Percentiles rank a stretch among this genome's conserved stretches.
phyloP scores from a whole-genome alignment of 1,140 invertebrate species.

The Coenobita brevimanus region DNA sequence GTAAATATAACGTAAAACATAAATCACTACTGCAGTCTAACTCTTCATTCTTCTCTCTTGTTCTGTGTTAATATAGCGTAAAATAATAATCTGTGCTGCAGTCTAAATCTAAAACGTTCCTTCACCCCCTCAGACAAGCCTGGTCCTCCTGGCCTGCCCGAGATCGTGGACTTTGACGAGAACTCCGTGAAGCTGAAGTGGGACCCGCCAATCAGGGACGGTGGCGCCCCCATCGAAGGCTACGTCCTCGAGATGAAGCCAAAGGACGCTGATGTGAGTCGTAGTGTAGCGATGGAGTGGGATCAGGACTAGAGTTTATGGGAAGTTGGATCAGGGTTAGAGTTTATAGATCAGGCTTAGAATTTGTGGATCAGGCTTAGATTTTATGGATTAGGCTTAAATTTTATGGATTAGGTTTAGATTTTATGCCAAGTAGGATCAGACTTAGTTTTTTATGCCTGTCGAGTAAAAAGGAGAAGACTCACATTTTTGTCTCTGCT shows the following conservation, averaged over 20 bases:
- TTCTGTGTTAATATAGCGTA: neutral
- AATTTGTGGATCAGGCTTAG: too few species aligned
- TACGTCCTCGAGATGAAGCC: slow-evolving; percentile 94
- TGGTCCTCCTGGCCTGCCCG: slow-evolving; percentile 91
- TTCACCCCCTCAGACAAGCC: slow-evolving; percentile 80
- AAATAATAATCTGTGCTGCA: neutral
- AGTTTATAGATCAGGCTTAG: neutral
- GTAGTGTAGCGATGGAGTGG: neutral
- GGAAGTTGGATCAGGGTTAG: too few species aligned
- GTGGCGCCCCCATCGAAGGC: slow-evolving; percentile 94
- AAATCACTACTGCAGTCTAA: too few species aligned
- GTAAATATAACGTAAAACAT: too few species aligned
- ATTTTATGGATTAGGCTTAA: too few species aligned
- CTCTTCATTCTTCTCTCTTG: too few species aligned
- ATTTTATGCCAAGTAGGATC: too few species aligned
- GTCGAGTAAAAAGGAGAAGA: too few species aligned
- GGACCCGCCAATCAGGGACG: slow-evolving; percentile 95
- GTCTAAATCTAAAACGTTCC: neutral
- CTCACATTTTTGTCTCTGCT: too few species aligned
- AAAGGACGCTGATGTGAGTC: slow-evolving; percentile 75
- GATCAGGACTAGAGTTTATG: neutral
- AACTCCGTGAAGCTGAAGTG: slow-evolving; percentile 95
- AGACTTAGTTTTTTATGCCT: too few species aligned
- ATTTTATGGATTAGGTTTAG: too few species aligned
- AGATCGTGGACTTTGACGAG: slow-evolving; percentile 94